These are phyloP conservation scores for Ceratothoa steindachneri DNA, from an alignment of 2,888 invertebrate genomes.

Conservation along the genomic window DNA sequence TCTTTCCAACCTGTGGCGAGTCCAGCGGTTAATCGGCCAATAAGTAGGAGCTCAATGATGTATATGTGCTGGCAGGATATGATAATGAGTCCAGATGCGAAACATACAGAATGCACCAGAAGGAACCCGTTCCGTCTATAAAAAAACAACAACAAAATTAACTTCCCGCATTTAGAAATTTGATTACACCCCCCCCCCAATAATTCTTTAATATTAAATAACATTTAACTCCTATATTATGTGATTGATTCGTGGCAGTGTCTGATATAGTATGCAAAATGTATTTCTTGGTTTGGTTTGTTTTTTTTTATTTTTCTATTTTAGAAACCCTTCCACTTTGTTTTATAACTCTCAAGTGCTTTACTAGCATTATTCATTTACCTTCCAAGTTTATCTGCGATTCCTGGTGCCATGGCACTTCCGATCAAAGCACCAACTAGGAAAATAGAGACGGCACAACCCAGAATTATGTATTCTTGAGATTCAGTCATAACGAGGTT, in stretches of 20 bases:
- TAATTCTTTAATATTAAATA: no score
- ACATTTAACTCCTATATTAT: no score
- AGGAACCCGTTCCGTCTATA: not conserved
- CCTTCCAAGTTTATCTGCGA: conserved; percentile 74
- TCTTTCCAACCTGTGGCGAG: not conserved
- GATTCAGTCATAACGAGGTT: not conserved
- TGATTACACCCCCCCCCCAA: no score
- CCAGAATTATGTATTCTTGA: conserved; percentile 58
- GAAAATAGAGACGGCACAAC: conserved; percentile 79
- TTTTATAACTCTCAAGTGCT: not conserved
- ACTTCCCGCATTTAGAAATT: no score
- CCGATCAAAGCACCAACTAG: conserved; percentile 84
- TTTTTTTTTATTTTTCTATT: not conserved
- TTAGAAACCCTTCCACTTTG: not conserved
- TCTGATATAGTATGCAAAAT: no score
- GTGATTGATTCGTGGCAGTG: no score
- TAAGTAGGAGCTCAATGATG: not conserved
- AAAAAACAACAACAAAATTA: no score
- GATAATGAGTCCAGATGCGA: not conserved
- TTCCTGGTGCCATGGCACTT: conserved; percentile 72
- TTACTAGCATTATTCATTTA: conserved; percentile 50
- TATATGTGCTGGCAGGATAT: not conserved
- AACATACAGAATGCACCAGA: not conserved
- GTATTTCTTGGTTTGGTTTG: no score
- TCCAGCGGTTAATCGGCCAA: not conserved